Evolutionary conservation across 1,140 invertebrate genomes (phyloP).

Genomic region (Drosophila nigrodunni): DNA sequence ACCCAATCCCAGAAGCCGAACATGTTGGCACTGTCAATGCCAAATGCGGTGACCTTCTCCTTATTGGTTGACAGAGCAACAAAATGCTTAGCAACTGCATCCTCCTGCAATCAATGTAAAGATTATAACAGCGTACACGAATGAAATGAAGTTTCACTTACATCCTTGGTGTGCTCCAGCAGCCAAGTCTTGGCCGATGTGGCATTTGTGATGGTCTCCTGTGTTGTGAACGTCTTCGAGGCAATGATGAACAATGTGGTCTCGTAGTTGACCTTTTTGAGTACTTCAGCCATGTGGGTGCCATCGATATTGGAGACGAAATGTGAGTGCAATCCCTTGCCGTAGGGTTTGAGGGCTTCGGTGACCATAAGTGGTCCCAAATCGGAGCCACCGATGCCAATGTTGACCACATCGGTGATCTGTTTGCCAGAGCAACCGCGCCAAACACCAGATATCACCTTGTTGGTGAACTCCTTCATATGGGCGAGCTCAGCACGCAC

Average conservation of each 20-base stretch:
- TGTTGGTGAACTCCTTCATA: conserved; percentile 96
- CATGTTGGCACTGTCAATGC: conserved; percentile 98
- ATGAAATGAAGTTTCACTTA: conserved; percentile 85
- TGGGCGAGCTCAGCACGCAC: conserved; percentile 96
- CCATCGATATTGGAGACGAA: conserved; percentile 99
- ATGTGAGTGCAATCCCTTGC: conserved; percentile 94
- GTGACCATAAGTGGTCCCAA: conserved; percentile 99
- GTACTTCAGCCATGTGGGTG: conserved; percentile 97
- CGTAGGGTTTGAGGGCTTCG: conserved; percentile 97
- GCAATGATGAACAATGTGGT: conserved; percentile 99
- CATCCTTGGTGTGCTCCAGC: conserved; percentile 93
- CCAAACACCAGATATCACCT: conserved; percentile 89
- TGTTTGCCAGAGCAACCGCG: conserved; percentile 95
- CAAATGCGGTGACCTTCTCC: conserved; percentile 97
- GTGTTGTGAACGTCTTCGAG: conserved; percentile 99
- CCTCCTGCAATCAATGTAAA: conserved; percentile 86
- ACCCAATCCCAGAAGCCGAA: conserved; percentile 99
- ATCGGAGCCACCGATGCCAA: conserved; percentile 99
- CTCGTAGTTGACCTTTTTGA: conserved; percentile 96
- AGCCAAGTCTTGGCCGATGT: conserved; percentile 98
- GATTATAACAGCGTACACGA: background rate
- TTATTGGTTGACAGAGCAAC: conserved; percentile 98
- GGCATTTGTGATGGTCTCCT: conserved; percentile 99
- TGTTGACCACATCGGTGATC: conserved; percentile 99
- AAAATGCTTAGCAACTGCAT: conserved; percentile 97